phyloP scores from a whole-genome alignment of 2,113 vertebrate genomes.

The Emydocephalus ijimae region DNA sequence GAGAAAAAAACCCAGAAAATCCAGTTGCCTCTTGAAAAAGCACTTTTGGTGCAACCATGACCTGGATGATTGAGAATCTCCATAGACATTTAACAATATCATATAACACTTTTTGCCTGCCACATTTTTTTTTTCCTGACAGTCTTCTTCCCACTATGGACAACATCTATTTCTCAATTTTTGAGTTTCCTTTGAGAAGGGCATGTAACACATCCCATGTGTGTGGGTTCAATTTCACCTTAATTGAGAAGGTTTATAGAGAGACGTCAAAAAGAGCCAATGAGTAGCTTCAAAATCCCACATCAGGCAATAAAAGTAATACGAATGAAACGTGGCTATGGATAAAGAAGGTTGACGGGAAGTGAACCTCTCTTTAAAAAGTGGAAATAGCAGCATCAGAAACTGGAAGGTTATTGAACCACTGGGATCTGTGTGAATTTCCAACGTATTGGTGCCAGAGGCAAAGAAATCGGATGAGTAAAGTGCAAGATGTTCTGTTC shows the following conservation, averaged over 20 bases:
- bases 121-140: neutral
- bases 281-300: fast-evolving
- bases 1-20: too few relatives aligned
- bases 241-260: neutral
- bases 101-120: neutral
- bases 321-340: neutral
- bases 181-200: constrained; percentile 13
- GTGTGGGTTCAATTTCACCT: constrained; percentile 14
- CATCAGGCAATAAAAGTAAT: neutral
- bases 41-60: too few relatives aligned
- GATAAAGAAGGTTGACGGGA: neutral
- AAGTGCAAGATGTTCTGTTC: constrained; percentile 22
- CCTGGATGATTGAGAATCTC: too few relatives aligned
- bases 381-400: neutral
- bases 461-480: neutral
- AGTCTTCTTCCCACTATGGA: neutral
- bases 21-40: too few relatives aligned
- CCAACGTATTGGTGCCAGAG: neutral
- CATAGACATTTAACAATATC: neutral
- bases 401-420: neutral
- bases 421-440: neutral
- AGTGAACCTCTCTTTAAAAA: neutral
- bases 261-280: neutral
- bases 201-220: neutral
- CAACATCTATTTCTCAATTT: neutral